These are phyloP conservation scores for Poeciliopsis turneri DNA, from an alignment of 2,797 vertebrate genomes.

Conservation along the genomic window DNA sequence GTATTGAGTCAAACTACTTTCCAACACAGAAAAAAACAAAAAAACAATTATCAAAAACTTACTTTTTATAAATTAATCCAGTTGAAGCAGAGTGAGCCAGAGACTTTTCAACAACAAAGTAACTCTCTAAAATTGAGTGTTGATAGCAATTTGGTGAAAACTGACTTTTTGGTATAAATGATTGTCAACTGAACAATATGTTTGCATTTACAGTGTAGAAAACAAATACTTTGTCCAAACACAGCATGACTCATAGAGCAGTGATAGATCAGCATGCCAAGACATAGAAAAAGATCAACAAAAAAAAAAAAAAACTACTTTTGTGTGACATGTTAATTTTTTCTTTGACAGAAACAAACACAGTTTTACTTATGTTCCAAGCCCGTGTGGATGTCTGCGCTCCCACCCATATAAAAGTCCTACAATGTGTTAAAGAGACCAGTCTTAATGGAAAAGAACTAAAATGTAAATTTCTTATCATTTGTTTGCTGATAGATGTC, in stretches of 20 bases:
- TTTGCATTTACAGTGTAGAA: background rate
- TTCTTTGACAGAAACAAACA: background rate
- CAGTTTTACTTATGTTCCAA: background rate
- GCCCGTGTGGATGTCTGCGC: background rate
- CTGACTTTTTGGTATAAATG: too few species aligned
- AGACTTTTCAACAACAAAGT: too few species aligned
- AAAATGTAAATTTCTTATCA: slow-evolving; percentile 40
- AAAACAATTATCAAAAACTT: too few species aligned
- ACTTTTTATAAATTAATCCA: too few species aligned
- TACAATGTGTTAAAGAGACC: slow-evolving; percentile 21
- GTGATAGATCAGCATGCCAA: background rate
- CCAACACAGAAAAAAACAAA: too few species aligned
- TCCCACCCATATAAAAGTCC: slow-evolving; percentile 14
- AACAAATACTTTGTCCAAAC: background rate
- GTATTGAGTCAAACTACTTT: too few species aligned
- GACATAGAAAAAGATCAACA: background rate
- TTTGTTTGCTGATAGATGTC: slow-evolving; percentile 51
- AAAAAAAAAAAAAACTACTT: background rate
- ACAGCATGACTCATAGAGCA: slow-evolving; percentile 24
- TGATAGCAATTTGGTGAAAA: background rate
- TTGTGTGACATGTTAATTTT: background rate
- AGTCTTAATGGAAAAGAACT: slow-evolving; percentile 41
- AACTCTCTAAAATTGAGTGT: too few species aligned
- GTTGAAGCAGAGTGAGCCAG: too few species aligned
- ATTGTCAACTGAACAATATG: too few species aligned